phyloP scores from a whole-genome alignment of 2,888 invertebrate species.

The Diplolepis rosae region DNA sequence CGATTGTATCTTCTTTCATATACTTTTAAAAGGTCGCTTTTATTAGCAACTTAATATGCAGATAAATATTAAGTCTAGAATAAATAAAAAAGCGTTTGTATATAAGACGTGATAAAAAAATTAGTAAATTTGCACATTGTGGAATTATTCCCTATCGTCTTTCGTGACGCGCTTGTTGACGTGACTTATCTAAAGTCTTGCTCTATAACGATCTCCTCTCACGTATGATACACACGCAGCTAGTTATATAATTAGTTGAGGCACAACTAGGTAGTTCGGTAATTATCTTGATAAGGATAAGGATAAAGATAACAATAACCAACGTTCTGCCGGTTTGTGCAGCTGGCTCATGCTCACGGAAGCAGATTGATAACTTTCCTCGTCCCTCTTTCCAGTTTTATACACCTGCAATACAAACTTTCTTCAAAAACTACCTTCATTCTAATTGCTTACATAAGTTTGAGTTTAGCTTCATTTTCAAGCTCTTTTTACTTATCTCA shows the following conservation, averaged over 20 bases:
- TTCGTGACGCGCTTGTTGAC: constrained; percentile 24
- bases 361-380: constrained; percentile 43
- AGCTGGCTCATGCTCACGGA: constrained; percentile 41
- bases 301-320: constrained; percentile 42
- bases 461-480: background rate
- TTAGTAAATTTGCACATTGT: background rate
- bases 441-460: constrained; percentile 4
- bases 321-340: constrained; percentile 42
- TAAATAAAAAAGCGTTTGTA: too few species aligned
- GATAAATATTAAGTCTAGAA: too few species aligned
- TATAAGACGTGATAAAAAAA: background rate
- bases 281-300: constrained; percentile 48
- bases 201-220: constrained; percentile 21
- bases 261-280: constrained; percentile 36
- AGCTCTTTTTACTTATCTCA: background rate
- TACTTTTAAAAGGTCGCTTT: background rate
- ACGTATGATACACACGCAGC: constrained; percentile 28
- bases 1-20: constrained; percentile 29
- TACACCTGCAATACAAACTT: constrained; percentile 38
- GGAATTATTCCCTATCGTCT: constrained; percentile 15
- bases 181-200: constrained; percentile 26
- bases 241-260: constrained; percentile 45
- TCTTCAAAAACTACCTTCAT: constrained; percentile 3
- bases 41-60: too few species aligned
- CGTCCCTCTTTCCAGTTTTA: constrained; percentile 41